These are phyloP conservation scores for Glareola pratincola DNA, from an alignment of 2,113 vertebrate species.

Conservation along the genomic window DNA sequence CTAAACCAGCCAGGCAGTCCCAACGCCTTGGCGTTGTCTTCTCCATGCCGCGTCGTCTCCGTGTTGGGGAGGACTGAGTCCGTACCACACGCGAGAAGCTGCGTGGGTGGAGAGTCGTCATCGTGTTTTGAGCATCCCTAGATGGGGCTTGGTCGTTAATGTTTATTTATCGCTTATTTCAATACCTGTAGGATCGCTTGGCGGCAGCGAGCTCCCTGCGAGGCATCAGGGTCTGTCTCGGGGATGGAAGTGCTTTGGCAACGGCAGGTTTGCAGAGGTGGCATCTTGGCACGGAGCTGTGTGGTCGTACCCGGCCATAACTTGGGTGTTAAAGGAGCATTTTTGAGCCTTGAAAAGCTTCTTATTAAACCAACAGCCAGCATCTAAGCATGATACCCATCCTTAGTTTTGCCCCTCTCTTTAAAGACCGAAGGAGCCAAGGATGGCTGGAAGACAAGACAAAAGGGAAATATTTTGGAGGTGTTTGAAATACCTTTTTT, in stretches of 20 bases:
- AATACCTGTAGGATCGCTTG: not conserved
- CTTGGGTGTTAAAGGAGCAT: not conserved
- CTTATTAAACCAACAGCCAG: not conserved
- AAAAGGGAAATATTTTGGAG: not conserved
- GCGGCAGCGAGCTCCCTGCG: accelerated
- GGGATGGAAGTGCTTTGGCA: not conserved
- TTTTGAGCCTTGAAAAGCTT: not conserved
- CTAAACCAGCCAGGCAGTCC: not conserved
- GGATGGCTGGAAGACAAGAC: not conserved
- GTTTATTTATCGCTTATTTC: not conserved
- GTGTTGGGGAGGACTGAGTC: not conserved
- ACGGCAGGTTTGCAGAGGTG: not conserved
- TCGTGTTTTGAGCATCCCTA: not conserved
- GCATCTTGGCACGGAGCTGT: not conserved
- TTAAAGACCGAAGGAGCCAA: not conserved
- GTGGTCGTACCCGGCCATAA: not conserved
- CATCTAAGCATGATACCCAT: not conserved
- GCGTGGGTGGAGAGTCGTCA: not conserved
- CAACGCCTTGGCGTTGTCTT: not conserved
- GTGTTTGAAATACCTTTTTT: not conserved
- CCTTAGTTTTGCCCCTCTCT: not conserved
- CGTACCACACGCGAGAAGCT: not conserved
- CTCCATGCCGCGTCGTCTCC: accelerated
- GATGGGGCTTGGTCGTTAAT: not conserved
- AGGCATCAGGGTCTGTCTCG: not conserved